phyloP scores from a whole-genome alignment of 2,888 invertebrate species.

The Metopia argyrocephala region DNA sequence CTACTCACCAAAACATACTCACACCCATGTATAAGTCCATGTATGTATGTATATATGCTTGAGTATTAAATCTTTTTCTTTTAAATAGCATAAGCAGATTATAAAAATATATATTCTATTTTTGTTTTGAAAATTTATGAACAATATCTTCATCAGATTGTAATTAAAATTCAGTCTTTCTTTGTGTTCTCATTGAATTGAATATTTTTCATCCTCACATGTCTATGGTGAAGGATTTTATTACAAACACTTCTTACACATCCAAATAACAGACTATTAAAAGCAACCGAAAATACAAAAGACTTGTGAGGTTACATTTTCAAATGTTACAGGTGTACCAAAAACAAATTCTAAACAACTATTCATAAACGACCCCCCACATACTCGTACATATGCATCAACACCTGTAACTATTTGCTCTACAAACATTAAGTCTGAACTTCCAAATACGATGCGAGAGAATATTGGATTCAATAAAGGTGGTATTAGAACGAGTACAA shows the following conservation, averaged over 20 bases:
- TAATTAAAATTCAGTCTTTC: not conserved
- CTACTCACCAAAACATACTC: too few species aligned
- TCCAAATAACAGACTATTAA: not conserved
- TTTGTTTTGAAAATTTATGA: too few species aligned
- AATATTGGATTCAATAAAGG: conserved; percentile 2
- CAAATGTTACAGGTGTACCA: not conserved
- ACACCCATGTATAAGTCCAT: too few species aligned
- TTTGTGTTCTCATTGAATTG: not conserved
- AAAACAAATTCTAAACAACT: not conserved
- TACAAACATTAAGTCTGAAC: too few species aligned
- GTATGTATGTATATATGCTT: too few species aligned
- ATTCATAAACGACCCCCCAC: not conserved
- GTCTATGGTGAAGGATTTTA: too few species aligned
- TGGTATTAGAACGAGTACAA: not conserved
- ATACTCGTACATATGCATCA: too few species aligned
- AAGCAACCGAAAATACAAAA: not conserved
- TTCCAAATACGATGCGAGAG: not conserved
- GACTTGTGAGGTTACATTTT: not conserved
- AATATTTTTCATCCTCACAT: too few species aligned
- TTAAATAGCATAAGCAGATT: too few species aligned
- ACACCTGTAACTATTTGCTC: too few species aligned
- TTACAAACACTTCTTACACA: not conserved
- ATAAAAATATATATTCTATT: not conserved
- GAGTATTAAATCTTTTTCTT: too few species aligned
- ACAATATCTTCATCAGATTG: too few species aligned